Evolutionary conservation across 2,113 vertebrate species (phyloP).

Genomic region (Hippopotamus amphibius): DNA sequence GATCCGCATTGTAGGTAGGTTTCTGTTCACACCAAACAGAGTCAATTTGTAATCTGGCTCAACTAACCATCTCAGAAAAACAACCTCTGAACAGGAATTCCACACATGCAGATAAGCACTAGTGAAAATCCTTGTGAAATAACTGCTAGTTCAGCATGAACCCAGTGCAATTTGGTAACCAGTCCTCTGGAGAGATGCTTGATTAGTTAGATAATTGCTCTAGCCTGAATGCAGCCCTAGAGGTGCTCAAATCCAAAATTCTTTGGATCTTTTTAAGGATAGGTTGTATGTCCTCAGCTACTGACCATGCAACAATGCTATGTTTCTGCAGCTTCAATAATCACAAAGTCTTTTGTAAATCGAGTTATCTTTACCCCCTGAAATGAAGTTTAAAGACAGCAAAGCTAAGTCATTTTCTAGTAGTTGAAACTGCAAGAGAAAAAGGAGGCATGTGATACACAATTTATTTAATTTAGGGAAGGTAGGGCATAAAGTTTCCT

Average conservation of each 20-base stretch:
- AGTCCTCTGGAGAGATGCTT: not conserved
- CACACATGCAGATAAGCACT: conserved; percentile 54
- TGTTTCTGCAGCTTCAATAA: not conserved
- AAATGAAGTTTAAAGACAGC: not conserved
- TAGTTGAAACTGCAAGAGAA: not conserved
- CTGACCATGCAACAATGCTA: not conserved
- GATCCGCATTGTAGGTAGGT: not conserved
- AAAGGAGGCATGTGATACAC: not conserved
- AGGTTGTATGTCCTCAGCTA: not conserved
- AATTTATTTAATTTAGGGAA: not conserved
- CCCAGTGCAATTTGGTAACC: not conserved
- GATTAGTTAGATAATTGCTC: not conserved
- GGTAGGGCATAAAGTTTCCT: not conserved
- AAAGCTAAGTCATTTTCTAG: not conserved
- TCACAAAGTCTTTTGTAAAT: not conserved
- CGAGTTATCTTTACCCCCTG: not conserved
- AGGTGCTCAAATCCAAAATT: not conserved
- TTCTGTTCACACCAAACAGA: conserved; percentile 47
- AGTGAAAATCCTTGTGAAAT: conserved; percentile 14
- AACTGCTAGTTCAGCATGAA: conserved; percentile 46
- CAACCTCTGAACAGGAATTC: conserved; percentile 61
- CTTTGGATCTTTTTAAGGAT: not conserved
- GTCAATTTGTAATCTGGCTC: conserved; percentile 54
- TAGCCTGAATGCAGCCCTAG: not conserved
- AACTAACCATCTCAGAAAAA: conserved; percentile 45